A percentile compares a stretch with the other conserved stretches of the same genome.
These are phyloP conservation scores for Proisotoma minuta DNA, from an alignment of 2,888 invertebrate genomes.

Conservation along the genomic window DNA sequence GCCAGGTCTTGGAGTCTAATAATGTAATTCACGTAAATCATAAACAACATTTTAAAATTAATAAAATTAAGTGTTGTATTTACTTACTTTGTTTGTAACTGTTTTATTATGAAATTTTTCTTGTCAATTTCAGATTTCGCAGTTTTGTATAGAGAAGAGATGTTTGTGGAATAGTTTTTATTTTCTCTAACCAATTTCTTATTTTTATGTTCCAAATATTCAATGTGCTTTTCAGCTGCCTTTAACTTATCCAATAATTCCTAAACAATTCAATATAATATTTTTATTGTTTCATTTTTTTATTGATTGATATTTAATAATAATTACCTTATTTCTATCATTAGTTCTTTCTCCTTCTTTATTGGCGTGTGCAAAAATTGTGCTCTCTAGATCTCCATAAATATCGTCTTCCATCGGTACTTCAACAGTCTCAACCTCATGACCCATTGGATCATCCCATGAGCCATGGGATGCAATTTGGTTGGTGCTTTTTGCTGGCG, in stretches of 20 bases:
- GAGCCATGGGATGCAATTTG: too few relatives aligned
- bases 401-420: conserved; percentile 30
- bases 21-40: too few relatives aligned
- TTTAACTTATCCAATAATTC: not conserved
- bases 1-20: too few relatives aligned
- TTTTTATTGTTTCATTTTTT: too few relatives aligned
- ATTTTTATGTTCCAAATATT: not conserved
- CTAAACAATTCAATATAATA: not conserved
- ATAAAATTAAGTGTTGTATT: conserved; percentile 1
- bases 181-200: conserved; percentile 26
- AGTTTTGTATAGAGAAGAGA: conserved; percentile 29
- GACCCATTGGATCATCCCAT: conserved; percentile 6
- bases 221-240: not conserved
- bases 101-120: conserved; percentile 31
- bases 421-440: not conserved
- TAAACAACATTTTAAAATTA: too few relatives aligned
- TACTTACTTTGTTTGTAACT: conserved; percentile 23
- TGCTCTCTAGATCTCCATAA: conserved; percentile 34
- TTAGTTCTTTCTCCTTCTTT: not conserved
- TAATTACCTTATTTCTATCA: not conserved
- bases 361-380: conserved; percentile 19
- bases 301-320: too few relatives aligned
- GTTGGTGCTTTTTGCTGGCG: too few relatives aligned
- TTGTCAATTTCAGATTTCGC: conserved; percentile 35
- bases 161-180: conserved; percentile 17